Conservation (phyloP, 2,797 vertebrate genomes). For the Tokudaia tokunoshimensis region DNA sequence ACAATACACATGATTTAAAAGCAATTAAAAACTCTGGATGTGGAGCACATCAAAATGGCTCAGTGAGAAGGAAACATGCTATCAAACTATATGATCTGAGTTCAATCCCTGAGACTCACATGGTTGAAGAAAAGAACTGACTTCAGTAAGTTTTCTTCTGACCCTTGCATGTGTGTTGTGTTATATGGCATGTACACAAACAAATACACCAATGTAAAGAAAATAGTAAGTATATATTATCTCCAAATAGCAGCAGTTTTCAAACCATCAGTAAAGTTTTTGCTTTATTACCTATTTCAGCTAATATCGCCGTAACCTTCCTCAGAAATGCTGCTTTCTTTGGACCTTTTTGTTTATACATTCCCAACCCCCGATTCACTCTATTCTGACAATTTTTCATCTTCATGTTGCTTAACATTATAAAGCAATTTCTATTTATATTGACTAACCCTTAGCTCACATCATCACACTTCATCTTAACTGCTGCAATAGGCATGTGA, state of each 20-base stretch:
- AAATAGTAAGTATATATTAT: neutral
- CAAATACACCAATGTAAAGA: neutral
- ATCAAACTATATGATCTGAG: neutral
- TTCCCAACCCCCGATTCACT: neutral
- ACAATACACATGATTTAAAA: neutral
- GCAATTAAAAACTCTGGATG: neutral
- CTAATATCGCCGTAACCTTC: neutral
- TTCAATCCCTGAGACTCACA: neutral
- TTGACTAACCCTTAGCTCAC: neutral
- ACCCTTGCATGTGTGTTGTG: neutral
- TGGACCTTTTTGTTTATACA: neutral
- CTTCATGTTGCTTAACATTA: slow-evolving; percentile 3
- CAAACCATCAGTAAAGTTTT: neutral
- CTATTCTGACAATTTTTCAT: neutral
- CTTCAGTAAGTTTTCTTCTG: neutral
- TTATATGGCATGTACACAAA: neutral
- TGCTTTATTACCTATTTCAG: neutral
- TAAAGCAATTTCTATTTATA: neutral
- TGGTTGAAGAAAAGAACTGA: neutral
- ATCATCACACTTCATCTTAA: neutral
- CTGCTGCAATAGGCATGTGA: neutral
- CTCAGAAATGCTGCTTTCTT: neutral
- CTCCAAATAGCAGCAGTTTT: neutral
- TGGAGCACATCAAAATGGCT: neutral
- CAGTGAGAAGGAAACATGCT: neutral